These are phyloP conservation scores for Strigamia transsilvanica DNA, from an alignment of 2,888 invertebrate genomes.

Conservation along the genomic window DNA sequence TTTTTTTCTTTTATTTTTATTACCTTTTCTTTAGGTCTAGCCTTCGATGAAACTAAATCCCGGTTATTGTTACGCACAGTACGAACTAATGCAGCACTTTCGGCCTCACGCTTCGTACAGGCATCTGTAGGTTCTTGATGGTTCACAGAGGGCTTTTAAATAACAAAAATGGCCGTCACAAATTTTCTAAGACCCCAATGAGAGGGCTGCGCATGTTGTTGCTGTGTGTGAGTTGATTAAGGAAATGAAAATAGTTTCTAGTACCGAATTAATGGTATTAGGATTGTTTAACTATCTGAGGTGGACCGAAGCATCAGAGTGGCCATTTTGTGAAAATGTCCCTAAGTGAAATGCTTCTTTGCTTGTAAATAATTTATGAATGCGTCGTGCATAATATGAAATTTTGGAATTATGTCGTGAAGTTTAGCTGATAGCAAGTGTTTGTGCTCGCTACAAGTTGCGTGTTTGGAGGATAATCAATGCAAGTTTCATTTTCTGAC, in stretches of 20 bases:
- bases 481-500: background rate
- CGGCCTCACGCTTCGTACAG: background rate
- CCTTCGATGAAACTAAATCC: background rate
- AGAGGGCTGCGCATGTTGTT: background rate
- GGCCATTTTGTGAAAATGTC: too few species aligned
- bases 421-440: background rate
- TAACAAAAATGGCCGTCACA: slow-evolving; percentile 15
- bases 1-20: background rate
- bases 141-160: background rate
- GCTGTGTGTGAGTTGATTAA: background rate
- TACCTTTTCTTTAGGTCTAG: background rate
- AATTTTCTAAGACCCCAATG: background rate
- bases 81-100: slow-evolving; percentile 8
- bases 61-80: slow-evolving; percentile 11
- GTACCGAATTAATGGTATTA: background rate
- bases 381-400: too few species aligned
- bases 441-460: background rate
- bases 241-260: background rate
- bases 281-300: too few species aligned
- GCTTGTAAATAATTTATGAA: too few species aligned
- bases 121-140: slow-evolving; percentile 8
- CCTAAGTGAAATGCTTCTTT: too few species aligned
- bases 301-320: background rate
- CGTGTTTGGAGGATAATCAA: background rate
- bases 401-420: background rate